phyloP scores from a whole-genome alignment of 2,888 invertebrate genomes.

The Thecophora atra region DNA sequence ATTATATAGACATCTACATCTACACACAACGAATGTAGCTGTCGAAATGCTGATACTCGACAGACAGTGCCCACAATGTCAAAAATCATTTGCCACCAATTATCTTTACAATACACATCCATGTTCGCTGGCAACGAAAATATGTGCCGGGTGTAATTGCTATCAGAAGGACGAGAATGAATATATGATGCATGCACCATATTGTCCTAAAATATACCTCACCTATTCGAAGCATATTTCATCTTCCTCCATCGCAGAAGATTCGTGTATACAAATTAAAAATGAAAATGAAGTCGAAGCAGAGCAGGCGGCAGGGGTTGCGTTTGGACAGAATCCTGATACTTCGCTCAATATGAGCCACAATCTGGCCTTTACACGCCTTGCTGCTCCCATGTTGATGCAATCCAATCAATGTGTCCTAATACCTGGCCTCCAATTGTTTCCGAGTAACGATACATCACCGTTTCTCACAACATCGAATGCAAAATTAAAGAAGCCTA shows the following conservation, averaged over 20 bases:
- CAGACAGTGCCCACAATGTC: slow-evolving; percentile 61
- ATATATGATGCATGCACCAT: slow-evolving; percentile 58
- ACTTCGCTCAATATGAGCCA: slow-evolving; percentile 53
- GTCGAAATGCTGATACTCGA: slow-evolving; percentile 54
- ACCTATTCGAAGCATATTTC: slow-evolving; percentile 57
- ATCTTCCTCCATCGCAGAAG: slow-evolving; percentile 50
- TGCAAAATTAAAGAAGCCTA: slow-evolving; percentile 43
- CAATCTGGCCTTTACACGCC: slow-evolving; percentile 56
- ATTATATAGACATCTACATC: slow-evolving; percentile 56
- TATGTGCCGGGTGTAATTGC: slow-evolving; percentile 62
- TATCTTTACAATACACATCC: slow-evolving; percentile 63
- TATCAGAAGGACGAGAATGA: slow-evolving; percentile 52
- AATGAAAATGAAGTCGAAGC: slow-evolving; percentile 57
- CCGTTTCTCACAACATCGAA: background rate
- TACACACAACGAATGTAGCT: slow-evolving; percentile 51
- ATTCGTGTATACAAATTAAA: slow-evolving; percentile 55
- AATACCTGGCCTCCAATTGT: slow-evolving; percentile 38
- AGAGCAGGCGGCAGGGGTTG: slow-evolving; percentile 44
- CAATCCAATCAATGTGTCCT: slow-evolving; percentile 49
- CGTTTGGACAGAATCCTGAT: slow-evolving; percentile 37
- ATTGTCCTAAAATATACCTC: slow-evolving; percentile 55
- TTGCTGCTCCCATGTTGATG: slow-evolving; percentile 53
- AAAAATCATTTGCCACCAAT: slow-evolving; percentile 59
- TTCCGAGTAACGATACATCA: slow-evolving; percentile 17
- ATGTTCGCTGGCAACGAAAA: slow-evolving; percentile 59